Base-by-base conservation (phyloP, 64 coral and sea anemone genomes). In the Anthopleura sola region DNA sequence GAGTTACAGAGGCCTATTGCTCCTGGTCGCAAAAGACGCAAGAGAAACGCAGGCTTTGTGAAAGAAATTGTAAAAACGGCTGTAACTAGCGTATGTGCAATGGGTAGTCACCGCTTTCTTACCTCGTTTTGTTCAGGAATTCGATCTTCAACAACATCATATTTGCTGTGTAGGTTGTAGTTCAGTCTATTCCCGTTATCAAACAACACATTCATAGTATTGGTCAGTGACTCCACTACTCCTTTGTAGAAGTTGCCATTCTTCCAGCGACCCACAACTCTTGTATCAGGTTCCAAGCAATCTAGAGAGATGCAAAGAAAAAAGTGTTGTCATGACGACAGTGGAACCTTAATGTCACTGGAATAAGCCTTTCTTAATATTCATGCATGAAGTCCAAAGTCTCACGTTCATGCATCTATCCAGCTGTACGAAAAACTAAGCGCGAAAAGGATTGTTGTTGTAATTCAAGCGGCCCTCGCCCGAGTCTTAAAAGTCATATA, bases 201-300 rank as follows among this genome's bases (percentile, higher is more conserved):
- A 78, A 92, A 96, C 29, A 96, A 60, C 12, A 96, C 94, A 47
- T 92, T 92, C 0, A 96, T 75, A 84, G 75, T 68, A 77, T 96
- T 96, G 2, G 94, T 96, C 29, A 96, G 85, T 14, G 94, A 92
- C 21, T 96, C 94, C 29, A 96, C 85, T 5, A 86, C 88, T 38
- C 94, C 94, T 64, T 96, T 96, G 68, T 96, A 96, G 78, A 92
- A 96, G 68, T 96, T 92, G 1, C 94, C 94, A 82, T 96, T 96
- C 78, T 96, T 96, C 94, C 94, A 96, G 50, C 94, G 94, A 32
- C 86, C 86, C 37, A 96, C 44, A 6, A 96, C 94, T 75, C 94
- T 91, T 18, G 84, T 55, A 1, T 87, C 90, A 12, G 94, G 94
- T 44, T 96, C 94, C 33, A 96, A 44, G 44, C 94, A 96, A 33